Percentiles rank a stretch among this genome's conserved stretches.
phyloP scores from a whole-genome alignment of 1,140 invertebrate species.

The Thalassaphorura encarpata region DNA sequence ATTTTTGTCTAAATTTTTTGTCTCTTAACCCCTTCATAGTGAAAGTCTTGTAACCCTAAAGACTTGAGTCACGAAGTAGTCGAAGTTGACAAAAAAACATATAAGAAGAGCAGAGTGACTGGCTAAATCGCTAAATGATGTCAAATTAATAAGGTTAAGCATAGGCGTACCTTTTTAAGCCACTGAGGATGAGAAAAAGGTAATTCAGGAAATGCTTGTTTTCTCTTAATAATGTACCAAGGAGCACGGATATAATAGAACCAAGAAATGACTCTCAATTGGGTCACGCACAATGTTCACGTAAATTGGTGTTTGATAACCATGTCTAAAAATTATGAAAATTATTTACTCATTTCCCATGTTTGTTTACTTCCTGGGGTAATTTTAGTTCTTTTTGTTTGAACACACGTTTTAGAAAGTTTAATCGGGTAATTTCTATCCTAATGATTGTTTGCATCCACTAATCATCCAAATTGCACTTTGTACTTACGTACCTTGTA shows the following conservation, averaged over 20 bases:
- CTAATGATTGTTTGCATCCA: too few species aligned
- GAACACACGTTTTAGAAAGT: not conserved
- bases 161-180: conserved; percentile 61
- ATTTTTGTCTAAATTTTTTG: too few species aligned
- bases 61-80: not conserved
- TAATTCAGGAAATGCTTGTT: conserved; percentile 74
- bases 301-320: conserved; percentile 70
- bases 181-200: conserved; percentile 72
- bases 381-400: not conserved
- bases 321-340: conserved; percentile 50
- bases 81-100: not conserved
- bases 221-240: conserved; percentile 80
- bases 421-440: too few species aligned
- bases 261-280: conserved; percentile 77
- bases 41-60: not conserved
- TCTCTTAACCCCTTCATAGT: not conserved
- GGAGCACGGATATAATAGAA: conserved; percentile 73
- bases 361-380: too few species aligned
- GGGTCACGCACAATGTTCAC: conserved; percentile 84
- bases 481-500: conserved; percentile 48
- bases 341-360: too few species aligned
- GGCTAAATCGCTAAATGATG: too few species aligned
- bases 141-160: too few species aligned
- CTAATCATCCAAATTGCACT: too few species aligned
- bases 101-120: too few species aligned